Evolutionary conservation across 2,113 vertebrate genomes (phyloP), one percentile per base, ranked within the genome.

Genomic region (Formicarius rufipectus): DNA sequence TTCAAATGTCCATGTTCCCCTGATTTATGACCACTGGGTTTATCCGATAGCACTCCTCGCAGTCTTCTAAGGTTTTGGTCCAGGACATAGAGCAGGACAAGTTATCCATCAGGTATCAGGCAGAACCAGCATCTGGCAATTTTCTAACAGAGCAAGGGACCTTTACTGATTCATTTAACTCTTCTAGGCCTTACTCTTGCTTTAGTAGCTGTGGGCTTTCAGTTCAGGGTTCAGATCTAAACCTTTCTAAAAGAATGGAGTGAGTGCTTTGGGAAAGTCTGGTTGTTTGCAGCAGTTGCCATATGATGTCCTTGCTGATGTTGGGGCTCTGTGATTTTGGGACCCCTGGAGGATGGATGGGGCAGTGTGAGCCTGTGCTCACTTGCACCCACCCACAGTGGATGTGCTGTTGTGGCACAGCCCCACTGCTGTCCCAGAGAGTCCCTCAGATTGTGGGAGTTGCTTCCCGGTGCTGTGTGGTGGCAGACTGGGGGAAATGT

Each of bases 361-460:
- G 53, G 24, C 47, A 67, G 44, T 3, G 0, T 7, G 23, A 42
- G 28, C 33, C 20, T 4, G 21, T n/a, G 23, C n/a, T 10, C 27
- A 49, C 23, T 44, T 19, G 13, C n/a, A 8, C 55, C 33, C 24
- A 1, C 20, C 24, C 0, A 0, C 23, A n/a, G 62, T 31, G 21
- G 20, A 3, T 60, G 4, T 1, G 20, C 14, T 62, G 11, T 35
- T 18, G 33, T 8, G 44, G 2, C 7, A 7, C 5, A 18, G 59
- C 30, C 64, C 47, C 1, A 3, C 2, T 0, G 1, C 47, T 62
- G 10, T 28, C 35, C 33, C 1, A 0, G 4, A 45, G 19, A 16
- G 39, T 40, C 23, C 52, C 49, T 47, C 44, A 24, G 9, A 3
- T 27, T 8, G 2, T 2, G 33, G 44, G 24, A 77, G 25, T 15